A percentile compares a stretch with the other conserved stretches of the same genome.
phyloP scores from a whole-genome alignment of 2,888 invertebrate genomes.

The Sussaba pulchella region DNA sequence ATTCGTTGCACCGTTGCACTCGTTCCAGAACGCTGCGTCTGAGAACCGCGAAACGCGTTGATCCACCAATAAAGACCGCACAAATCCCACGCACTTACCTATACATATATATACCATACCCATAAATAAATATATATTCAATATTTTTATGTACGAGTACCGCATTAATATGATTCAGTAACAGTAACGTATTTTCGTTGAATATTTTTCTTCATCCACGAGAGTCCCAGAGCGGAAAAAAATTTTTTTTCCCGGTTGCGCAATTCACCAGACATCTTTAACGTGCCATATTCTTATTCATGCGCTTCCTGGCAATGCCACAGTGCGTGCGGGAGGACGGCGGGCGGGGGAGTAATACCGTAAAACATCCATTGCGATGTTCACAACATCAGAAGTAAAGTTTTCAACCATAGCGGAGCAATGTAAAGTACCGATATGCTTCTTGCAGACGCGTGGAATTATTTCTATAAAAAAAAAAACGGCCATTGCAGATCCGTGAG shows the following conservation, averaged over 20 bases:
- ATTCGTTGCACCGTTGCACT: conserved; percentile 40
- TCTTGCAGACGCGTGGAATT: conserved; percentile 5
- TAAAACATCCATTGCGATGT: conserved; percentile 3
- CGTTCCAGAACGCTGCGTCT: conserved; percentile 34
- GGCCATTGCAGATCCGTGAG: conserved; percentile 14
- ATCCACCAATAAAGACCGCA: conserved; percentile 24
- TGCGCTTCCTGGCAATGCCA: conserved; percentile 42
- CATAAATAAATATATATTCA: conserved; percentile 26
- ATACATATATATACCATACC: not conserved
- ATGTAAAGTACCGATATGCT: conserved; percentile 63
- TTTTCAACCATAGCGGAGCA: conserved; percentile 47
- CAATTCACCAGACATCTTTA: conserved; percentile 26
- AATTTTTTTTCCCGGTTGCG: conserved; percentile 37
- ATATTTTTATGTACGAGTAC: not conserved
- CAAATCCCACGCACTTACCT: not conserved
- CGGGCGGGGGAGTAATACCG: too few relatives aligned
- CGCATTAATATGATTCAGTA: conserved; percentile 51
- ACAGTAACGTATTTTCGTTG: conserved; percentile 52
- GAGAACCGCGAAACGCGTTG: conserved; percentile 32
- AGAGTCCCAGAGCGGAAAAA: conserved; percentile 44
- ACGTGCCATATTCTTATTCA: conserved; percentile 42
- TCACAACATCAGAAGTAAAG: conserved; percentile 1
- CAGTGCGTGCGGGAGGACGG: not conserved
- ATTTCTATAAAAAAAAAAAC: conserved; percentile 2
- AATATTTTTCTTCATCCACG: conserved; percentile 28